phyloP scores from a whole-genome alignment of 2,797 vertebrate species.

The Natrix natrix region DNA sequence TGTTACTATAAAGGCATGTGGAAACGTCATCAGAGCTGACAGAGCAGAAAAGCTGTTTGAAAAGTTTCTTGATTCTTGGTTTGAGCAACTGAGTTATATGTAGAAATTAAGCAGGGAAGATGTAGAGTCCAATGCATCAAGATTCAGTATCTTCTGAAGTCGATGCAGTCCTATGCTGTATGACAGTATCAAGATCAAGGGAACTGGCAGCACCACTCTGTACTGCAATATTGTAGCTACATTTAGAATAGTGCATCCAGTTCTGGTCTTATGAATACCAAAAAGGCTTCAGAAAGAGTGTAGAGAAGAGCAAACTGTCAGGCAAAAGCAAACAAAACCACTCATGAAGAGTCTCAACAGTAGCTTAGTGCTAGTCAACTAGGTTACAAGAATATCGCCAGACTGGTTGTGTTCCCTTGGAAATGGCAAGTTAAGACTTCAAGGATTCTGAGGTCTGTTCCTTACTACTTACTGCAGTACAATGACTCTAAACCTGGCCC shows the following conservation, averaged over 20 bases:
- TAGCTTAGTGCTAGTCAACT: background rate
- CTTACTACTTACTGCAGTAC: background rate
- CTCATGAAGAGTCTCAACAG: background rate
- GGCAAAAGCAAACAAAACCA: background rate
- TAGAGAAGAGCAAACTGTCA: background rate
- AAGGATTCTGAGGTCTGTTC: background rate
- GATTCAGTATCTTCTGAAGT: background rate
- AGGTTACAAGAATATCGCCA: background rate
- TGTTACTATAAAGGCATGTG: background rate
- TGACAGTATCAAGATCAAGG: background rate
- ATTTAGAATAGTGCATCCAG: background rate
- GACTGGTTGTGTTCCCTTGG: background rate
- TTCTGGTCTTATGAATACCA: background rate
- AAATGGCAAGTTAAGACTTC: background rate
- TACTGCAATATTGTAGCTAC: background rate
- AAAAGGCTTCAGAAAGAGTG: background rate
- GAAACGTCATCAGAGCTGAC: background rate
- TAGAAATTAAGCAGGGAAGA: background rate
- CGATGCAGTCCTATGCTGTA: background rate
- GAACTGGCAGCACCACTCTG: background rate
- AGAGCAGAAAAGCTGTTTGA: background rate
- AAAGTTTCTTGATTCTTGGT: background rate
- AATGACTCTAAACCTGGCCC: background rate
- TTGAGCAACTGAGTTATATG: background rate
- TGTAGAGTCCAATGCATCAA: background rate